Evolutionary conservation across 2,113 vertebrate genomes (phyloP).

Genomic region (Coptodon rendalli): DNA sequence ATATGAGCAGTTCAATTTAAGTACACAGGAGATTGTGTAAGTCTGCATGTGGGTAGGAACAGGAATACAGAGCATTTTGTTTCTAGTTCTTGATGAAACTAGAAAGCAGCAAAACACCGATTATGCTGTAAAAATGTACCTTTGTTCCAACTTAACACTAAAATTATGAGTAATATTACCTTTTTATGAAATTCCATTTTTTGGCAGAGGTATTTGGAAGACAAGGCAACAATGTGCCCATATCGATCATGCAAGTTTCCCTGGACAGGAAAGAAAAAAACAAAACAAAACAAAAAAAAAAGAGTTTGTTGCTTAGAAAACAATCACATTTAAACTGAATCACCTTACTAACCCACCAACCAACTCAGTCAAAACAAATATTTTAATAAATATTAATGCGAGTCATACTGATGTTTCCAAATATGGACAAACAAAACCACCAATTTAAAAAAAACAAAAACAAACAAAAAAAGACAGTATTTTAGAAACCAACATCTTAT

Average conservation of each 20-base stretch:
- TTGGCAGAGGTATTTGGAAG: slow-evolving; percentile 86
- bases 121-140: neutral
- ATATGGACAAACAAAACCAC: neutral
- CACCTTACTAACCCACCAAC: neutral
- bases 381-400: neutral
- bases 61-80: neutral
- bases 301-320: neutral
- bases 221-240: slow-evolving; percentile 89
- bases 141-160: neutral
- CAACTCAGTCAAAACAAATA: neutral
- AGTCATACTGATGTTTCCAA: neutral
- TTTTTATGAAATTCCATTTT: slow-evolving; percentile 95
- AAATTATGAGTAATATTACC: slow-evolving; percentile 60
- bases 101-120: neutral
- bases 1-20: neutral
- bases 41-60: neutral
- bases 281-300: neutral
- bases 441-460: neutral
- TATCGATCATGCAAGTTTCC: slow-evolving; percentile 91
- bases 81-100: neutral
- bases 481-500: neutral
- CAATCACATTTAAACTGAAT: neutral
- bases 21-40: neutral
- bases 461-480: neutral
- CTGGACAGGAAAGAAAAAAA: slow-evolving; percentile 45